These are phyloP conservation scores for Melanocharis versteri DNA, from an alignment of 2,113 vertebrate species.

Conservation along the genomic window DNA sequence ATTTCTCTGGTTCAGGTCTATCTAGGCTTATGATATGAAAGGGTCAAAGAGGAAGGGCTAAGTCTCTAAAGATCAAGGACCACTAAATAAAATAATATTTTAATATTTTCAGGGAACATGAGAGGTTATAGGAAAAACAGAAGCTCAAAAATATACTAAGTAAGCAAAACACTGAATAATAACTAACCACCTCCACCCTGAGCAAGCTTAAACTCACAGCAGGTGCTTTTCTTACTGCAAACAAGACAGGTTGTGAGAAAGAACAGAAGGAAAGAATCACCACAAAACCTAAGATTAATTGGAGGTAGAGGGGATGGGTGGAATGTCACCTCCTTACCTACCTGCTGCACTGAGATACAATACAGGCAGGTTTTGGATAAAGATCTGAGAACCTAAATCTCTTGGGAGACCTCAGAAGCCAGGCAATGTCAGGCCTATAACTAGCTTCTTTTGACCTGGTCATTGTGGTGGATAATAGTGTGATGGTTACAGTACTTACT, in stretches of 20 bases:
- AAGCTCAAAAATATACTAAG: not conserved
- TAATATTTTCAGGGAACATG: not conserved
- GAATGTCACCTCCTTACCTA: not conserved
- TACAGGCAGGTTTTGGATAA: not conserved
- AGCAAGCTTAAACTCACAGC: not conserved
- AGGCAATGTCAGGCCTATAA: not conserved
- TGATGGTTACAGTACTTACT: not conserved
- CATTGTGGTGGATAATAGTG: not conserved
- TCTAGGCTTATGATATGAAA: not conserved
- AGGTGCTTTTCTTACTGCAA: not conserved
- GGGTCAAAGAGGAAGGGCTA: not conserved
- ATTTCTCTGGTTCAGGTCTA: not conserved
- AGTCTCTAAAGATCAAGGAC: not conserved
- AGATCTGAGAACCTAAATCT: not conserved
- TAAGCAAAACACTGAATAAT: not conserved
- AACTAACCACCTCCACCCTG: fast-evolving
- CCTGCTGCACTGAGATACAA: not conserved
- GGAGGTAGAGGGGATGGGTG: not conserved
- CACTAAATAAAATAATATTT: not conserved
- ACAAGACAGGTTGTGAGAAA: not conserved
- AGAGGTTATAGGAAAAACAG: not conserved
- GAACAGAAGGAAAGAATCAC: not conserved
- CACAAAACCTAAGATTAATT: not conserved
- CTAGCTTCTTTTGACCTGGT: not conserved
- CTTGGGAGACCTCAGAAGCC: not conserved